Base-by-base conservation (phyloP, 1,140 invertebrate species). In the Papilio helenus region DNA sequence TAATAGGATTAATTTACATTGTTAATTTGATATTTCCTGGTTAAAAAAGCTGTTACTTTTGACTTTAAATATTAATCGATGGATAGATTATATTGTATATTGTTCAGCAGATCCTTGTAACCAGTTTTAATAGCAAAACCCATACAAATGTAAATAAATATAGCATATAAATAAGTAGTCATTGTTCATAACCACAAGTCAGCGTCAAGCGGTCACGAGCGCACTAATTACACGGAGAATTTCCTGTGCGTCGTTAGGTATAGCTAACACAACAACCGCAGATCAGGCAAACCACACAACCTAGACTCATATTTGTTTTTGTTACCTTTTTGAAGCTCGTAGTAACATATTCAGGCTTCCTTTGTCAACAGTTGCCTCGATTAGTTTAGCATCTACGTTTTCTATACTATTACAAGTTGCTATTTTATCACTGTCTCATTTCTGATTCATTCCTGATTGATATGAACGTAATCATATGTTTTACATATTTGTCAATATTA, bases 191-290 rank as follows among this genome's bases (percentile, higher is more conserved):
- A 61, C 58, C 58, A 68, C 61, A 68, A 29, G 26, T 29, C 3
- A 68, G 26, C 23, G 14, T 29, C 26, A 68, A 68, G 14, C 26
- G 61, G 23, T 68, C 26, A 68, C 12, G 26, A 10, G 23, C 20
- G 26, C 26, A 34, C 61, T 68, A 29, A 68, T 68, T 68, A 29
- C 61, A 68, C 26, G 14, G 12, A 68, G 61, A 68, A 68, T 68
- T 68, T 68, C 61, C 61, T 68, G 61, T 12, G 26, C 14, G 61
- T 29, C 1, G 14, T 29, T 68, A 29, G 26, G 23, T 18, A 34
- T 18, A 26, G 23, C 26, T 26, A 20, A 55, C 61, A 2, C 12
- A 29, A 68, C 26, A 68, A 68, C 61, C 26, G 26, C 61, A 68
- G 26, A 68, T 12, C 61, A 68, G 61, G 61, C 61, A 68, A 68